Evolutionary conservation across 92 coral and sea anemone species (phyloP), one percentile per base, ranked within the genome.

Genomic region (Umimayanthus kanabou): DNA sequence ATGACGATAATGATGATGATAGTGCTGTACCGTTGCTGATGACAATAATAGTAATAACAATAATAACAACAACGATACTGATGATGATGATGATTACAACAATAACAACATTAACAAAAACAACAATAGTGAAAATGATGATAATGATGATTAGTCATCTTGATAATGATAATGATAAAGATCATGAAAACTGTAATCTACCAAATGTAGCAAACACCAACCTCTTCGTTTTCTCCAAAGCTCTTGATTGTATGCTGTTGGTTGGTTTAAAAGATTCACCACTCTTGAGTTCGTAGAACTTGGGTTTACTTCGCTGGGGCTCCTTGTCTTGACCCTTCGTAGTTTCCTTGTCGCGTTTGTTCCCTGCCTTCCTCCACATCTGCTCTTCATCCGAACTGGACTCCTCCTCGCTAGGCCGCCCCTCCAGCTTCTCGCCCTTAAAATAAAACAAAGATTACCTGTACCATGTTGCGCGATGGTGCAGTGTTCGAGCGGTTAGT

Each of bases 351-450:
- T 92, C 88, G 4, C 2, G 85, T 72, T 93, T 91, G 76, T 87
- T 86, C 37, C 88, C 91, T 40, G 86, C 76, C 39, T 85, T 89
- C 53, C 93, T 89, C 99, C 98, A 95, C 80, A 89, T 89, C 64
- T 90, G 93, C 66, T 96, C 99, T 58, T 96, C 99, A 39, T 96
- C 99, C 6, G 99, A 96, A 84, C 98, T 96, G 26, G 98, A 95
- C 20, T 91, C 90, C 22, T 89, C 94, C 11, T 92, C 93, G 72
- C 99, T 95, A 0, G 98, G 90, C 39, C 89, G 87, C 42, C 99
- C 98, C 73, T 96, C 98, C 6, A 88, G 89, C 80, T 96, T 96
- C 93, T 93, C 83, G 50, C 78, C 72, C 90, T 73, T 45, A 85
- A 65, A 66, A 6, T 3, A 33, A 53, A 14, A 8, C 28, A n/a